Evolutionary conservation across 37 sponge, comb jelly and placozoan genomes (phyloP), one percentile per base, ranked within the genome.

Genomic region (Haliclona indistincta): DNA sequence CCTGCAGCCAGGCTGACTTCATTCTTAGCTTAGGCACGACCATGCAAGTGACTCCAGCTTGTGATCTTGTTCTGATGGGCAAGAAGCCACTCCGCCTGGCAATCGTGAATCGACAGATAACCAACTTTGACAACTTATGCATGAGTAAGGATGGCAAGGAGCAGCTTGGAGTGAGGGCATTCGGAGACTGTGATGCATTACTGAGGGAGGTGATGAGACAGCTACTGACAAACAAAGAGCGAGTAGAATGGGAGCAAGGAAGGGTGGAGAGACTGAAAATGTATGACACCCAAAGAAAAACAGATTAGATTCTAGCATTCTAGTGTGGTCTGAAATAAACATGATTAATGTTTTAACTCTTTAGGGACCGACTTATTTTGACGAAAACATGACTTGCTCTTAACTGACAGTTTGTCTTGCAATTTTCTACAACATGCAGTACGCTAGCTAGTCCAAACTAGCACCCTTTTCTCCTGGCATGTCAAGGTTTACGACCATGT

Each of bases 21-120:
- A 62, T 70, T n/a, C 68, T 91, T 25, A 77, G 86, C 49, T 75
- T 91, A 20, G 91, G 91, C 0, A 79, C 76, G 33, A 86, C 91
- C 35, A 82, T 91, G 86, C 81, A 71, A 49, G 91, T 91, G 15
- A 78, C 74, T 17, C 91, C 91, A 35, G 91, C 91, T 38, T 88
- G 83, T 55, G 79, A 85, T 8, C 73, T 85, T 22, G 74, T 91
- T 2, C 71, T 28, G 60, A 91, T 55, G 74, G 74, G 79, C 15
- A 52, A 82, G 39, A 29, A 72, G 32, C 77, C 83, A 13, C 54
- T 81, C 22, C 49, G 80, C 5, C 52, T 91, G 29, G 86, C 82
- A 23, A 81, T 91, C 35, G 71, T 79, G n/a, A 91, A 91, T 64
- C 61, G 91, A 43, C 91, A 91, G 71, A 72, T 70, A 45, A 91